Conservation (phyloP, 2,888 invertebrate genomes). For the Amorpha juglandis region DNA sequence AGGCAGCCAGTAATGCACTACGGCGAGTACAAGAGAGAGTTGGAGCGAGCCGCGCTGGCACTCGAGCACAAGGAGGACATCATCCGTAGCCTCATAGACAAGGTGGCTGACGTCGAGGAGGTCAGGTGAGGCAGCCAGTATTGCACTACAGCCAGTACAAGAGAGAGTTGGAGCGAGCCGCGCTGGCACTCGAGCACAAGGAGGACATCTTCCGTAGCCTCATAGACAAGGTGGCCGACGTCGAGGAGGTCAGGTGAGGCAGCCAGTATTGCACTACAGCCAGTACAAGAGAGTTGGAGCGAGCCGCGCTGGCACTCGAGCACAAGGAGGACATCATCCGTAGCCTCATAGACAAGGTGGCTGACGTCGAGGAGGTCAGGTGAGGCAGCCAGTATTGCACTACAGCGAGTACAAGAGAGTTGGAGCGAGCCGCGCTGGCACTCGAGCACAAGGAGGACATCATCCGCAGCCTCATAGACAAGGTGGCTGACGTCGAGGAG, state of each 20-base stretch:
- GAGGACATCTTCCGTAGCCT: conserved; percentile 73
- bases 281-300: conserved; percentile 68
- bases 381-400: conserved; percentile 48
- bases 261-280: conserved; percentile 52
- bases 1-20: conserved; percentile 50
- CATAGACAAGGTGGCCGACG: conserved; percentile 77
- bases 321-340: conserved; percentile 76
- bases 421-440: too few species aligned
- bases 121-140: conserved; percentile 55
- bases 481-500: too few species aligned
- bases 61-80: conserved; percentile 74
- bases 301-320: conserved; percentile 63
- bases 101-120: conserved; percentile 77
- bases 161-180: conserved; percentile 67
- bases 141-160: conserved; percentile 64
- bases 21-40: conserved; percentile 64
- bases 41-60: conserved; percentile 65
- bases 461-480: too few species aligned
- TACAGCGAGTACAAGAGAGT: too few species aligned
- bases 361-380: conserved; percentile 76
- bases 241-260: conserved; percentile 70
- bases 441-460: too few species aligned
- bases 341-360: conserved; percentile 76
- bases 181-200: conserved; percentile 68
- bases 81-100: conserved; percentile 74